phyloP scores from a whole-genome alignment of 2,888 invertebrate genomes.

The Lycia hirtaria region DNA sequence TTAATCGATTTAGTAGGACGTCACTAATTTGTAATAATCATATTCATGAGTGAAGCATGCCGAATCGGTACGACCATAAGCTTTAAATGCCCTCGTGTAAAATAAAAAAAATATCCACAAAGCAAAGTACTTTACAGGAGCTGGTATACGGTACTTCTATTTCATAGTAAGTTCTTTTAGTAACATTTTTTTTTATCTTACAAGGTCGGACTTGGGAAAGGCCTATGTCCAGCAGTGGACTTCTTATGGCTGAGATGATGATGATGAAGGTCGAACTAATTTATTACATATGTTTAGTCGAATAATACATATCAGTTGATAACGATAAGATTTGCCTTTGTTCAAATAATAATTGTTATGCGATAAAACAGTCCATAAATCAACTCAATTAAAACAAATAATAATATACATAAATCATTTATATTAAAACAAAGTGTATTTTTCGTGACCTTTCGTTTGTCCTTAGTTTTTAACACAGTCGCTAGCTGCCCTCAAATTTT shows the following conservation, averaged over 20 bases:
- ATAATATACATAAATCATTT: background rate
- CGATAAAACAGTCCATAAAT: background rate
- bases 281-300: background rate
- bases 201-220: slow-evolving; percentile 1
- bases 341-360: too few species aligned
- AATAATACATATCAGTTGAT: background rate
- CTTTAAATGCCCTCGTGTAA: background rate
- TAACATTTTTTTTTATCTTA: background rate
- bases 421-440: background rate
- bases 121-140: too few species aligned
- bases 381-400: background rate
- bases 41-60: background rate
- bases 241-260: background rate
- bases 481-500: background rate
- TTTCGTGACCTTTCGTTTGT: background rate
- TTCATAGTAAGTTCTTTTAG: background rate
- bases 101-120: background rate
- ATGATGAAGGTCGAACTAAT: background rate
- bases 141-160: too few species aligned
- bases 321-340: too few species aligned
- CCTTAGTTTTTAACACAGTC: background rate
- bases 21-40: background rate
- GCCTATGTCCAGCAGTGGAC: too few species aligned
- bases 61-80: background rate
- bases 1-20: background rate